Base-by-base conservation (phyloP, 2,797 vertebrate genomes). In the Sternarchorhynchus goeldii region DNA sequence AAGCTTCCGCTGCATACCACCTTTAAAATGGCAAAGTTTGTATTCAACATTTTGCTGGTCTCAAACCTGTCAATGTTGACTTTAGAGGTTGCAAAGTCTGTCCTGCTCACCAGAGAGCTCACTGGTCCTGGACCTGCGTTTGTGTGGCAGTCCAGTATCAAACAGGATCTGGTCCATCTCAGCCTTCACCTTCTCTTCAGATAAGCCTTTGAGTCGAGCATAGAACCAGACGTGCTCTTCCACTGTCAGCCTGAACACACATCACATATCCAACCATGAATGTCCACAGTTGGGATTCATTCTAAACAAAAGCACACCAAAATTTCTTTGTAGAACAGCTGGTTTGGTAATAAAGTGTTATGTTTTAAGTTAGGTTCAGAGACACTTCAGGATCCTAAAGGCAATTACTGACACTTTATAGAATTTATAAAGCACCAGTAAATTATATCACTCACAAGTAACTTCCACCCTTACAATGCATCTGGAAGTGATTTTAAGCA, bases 171-270 rank as follows among this genome's bases (percentile, higher is more conserved):
- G 97, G 62, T 96, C 95, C 95, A 97, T 95, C 86, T 99, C 98
- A 0, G 93, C 89, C 84, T 96, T 96, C 83, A 99, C 97, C 0
- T 93, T 90, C 73, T 97, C 94, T 84, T 95, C 93, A 0, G 96
- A 86, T 18, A 99, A 92, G 2, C 98, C 97, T 87, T 99, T 99
- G 58, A 99, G 93, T 16, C 97, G 91, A 53, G 94, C 97, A 0
- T 99, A 99, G 91, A 99, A 99, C 98, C 98, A 99, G 86, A 99
- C 96, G 88, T 99, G 98, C n/a, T 99, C 98, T 83, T 99, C 98
- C 0, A 99, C 98, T 0, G 97, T 99, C 87, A 99, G 88, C 95
- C 98, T 99, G 87, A 6, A 82, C 18, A 63, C 5, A 83, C 41
- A 65, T 14, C 10, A 64, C 41, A 78, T 5, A 55, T n/a, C 3